Evolutionary conservation across 1,140 invertebrate genomes (phyloP).

Genomic region (Temnothorax curvispinosus): DNA sequence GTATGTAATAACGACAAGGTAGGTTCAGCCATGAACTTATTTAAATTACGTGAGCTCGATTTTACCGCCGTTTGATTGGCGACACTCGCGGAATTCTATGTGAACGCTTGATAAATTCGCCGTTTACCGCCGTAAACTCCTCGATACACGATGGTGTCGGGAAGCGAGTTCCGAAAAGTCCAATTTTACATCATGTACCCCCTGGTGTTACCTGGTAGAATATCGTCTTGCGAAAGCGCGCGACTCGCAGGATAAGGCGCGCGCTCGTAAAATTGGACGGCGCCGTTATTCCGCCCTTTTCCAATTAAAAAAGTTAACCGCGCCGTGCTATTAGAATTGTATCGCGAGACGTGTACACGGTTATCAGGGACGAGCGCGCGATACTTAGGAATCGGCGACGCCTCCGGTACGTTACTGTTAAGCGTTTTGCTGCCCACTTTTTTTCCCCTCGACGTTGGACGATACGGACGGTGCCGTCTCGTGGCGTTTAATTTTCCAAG

Average conservation of each 20-base stretch:
- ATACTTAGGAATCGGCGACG: conserved; percentile 39
- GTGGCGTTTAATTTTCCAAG: conserved; percentile 79
- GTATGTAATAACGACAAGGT: conserved; percentile 4
- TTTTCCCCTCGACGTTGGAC: not conserved
- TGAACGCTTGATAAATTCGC: not conserved
- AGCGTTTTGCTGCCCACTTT: conserved; percentile 27
- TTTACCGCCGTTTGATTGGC: conserved; percentile 27
- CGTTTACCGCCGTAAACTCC: not conserved
- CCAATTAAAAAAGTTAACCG: conserved; percentile 60
- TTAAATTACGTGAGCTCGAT: conserved; percentile 28
- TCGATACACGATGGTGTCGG: not conserved
- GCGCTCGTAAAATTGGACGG: conserved; percentile 41
- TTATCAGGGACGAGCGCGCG: conserved; percentile 32
- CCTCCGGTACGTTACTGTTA: conserved; percentile 45
- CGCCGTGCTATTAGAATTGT: conserved; percentile 36
- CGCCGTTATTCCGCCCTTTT: conserved; percentile 67
- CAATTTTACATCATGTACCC: not conserved
- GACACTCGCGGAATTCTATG: conserved; percentile 1
- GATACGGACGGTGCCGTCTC: conserved; percentile 52
- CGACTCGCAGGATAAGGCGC: not conserved
- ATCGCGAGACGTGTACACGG: conserved; percentile 40
- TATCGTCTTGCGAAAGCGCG: not conserved
- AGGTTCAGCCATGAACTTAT: conserved; percentile 11
- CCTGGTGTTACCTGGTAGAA: not conserved
- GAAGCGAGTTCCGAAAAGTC: not conserved